phyloP scores from a whole-genome alignment of 2,113 vertebrate species.

The Barnardius zonarius region DNA sequence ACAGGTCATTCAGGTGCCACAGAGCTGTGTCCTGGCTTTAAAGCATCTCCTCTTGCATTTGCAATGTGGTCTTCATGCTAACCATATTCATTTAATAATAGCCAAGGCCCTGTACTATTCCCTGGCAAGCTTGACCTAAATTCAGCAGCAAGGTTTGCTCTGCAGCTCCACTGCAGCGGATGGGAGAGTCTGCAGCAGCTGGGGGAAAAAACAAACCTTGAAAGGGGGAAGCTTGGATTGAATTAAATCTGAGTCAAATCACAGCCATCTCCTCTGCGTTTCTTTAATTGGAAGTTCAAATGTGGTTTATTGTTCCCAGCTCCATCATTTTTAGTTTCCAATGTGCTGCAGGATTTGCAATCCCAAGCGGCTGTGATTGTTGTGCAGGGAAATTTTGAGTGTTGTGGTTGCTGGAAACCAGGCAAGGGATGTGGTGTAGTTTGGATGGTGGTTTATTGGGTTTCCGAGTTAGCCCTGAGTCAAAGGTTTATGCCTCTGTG shows the following conservation, averaged over 20 bases:
- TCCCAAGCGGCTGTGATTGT: background rate
- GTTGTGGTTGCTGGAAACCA: background rate
- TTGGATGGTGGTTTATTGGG: background rate
- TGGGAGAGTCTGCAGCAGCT: background rate
- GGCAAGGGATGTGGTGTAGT: background rate
- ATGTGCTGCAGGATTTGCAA: background rate
- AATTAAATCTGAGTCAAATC: slow-evolving; percentile 7
- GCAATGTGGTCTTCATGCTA: background rate
- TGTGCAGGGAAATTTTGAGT: background rate
- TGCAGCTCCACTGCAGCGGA: background rate
- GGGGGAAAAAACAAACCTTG: background rate
- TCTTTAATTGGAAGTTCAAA: slow-evolving; percentile 36
- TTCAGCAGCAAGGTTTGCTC: background rate
- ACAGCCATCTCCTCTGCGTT: background rate
- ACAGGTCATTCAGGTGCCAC: background rate
- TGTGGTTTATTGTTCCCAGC: slow-evolving; percentile 1
- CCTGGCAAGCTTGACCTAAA: slow-evolving; percentile 41
- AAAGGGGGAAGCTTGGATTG: background rate
- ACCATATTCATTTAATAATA: background rate
- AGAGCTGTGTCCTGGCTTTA: background rate
- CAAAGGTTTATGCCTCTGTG: background rate
- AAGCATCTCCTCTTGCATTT: background rate
- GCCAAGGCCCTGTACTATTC: background rate
- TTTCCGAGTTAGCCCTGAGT: background rate
- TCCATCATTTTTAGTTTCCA: background rate